Evolutionary conservation across 2,888 invertebrate genomes (phyloP), one percentile per base, ranked within the genome.

Genomic region (Parnassius glacialis): DNA sequence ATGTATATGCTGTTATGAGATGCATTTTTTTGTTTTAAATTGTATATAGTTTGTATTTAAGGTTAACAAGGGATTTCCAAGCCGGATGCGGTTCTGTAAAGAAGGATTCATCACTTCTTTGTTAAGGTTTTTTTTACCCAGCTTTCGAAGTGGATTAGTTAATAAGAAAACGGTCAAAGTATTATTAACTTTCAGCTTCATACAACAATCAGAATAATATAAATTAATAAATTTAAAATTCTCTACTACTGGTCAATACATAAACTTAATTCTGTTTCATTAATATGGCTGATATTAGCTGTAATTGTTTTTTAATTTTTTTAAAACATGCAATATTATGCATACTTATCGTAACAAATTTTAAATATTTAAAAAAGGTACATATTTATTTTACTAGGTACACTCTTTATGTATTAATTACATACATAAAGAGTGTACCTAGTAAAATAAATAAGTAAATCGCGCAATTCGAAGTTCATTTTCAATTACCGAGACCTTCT

Each of bases 21-120:
- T 72, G 74, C 72, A 72, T 74, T 73, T 71, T 70, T 71, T 71
- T 69, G 69, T 72, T 72, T 45, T 69, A 64, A 61, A 60, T 52
- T 66, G 68, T 72, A 69, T 60, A 66, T 68, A 65, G 58, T 64
- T 62, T 68, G 50, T 61, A 52, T 67, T 59, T 52, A 62, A 64
- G 55, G 43, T 59, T 51, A 34, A 57, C 20, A 47, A 16, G 13
- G 50, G 43, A 44, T 10, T 16, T 48, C 45, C 51, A 9, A 13
- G 25, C 45, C 42, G 59, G 61, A 10, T 16, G 48, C 48, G 52
- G 59, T 62, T 55, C 51, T 55, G 54, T 41, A 11, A 47, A 41
- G 51, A 25, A 11, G n/a, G 2, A 20, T 52, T 58, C 13, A 47
- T 59, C 12, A 47, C 34, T 34, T 45, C 42, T n/a, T 47, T 45